Percentiles rank a stretch among this genome's conserved stretches.
Evolutionary conservation across 2,797 vertebrate genomes (phyloP).

Genomic region (Gastrophryne carolinensis): DNA sequence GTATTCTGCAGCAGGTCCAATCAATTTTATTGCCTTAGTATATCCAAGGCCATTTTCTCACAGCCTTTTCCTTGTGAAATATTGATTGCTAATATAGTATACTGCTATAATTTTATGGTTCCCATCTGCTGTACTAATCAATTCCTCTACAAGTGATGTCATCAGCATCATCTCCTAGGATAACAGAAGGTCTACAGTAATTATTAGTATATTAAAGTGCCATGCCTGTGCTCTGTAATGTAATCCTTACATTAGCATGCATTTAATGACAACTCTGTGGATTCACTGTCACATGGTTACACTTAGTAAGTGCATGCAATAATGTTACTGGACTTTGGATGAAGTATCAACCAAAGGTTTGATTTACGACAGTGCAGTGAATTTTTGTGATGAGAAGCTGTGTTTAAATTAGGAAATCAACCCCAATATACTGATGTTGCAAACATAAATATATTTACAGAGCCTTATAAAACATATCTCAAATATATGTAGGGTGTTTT

Average conservation of each 20-base stretch:
- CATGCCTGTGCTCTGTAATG: neutral
- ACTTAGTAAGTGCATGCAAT: neutral
- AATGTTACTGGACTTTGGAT: neutral
- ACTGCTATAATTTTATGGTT: constrained; percentile 32
- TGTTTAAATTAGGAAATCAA: no score
- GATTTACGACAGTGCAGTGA: no score
- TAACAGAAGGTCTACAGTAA: constrained; percentile 15
- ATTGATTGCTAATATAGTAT: constrained; percentile 43
- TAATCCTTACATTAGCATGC: neutral
- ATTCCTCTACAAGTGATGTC: constrained; percentile 33
- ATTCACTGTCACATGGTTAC: neutral
- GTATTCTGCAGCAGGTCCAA: neutral
- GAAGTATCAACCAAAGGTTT: no score
- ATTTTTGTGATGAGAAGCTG: no score
- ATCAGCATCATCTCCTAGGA: neutral
- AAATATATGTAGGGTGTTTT: no score
- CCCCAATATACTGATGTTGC: no score
- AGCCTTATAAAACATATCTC: no score
- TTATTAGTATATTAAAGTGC: constrained; percentile 5
- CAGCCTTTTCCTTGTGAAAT: neutral
- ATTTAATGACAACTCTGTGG: neutral
- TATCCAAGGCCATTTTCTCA: constrained; percentile 23
- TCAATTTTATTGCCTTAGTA: constrained; percentile 39
- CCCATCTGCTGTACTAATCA: constrained; percentile 38
- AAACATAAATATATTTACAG: no score